phyloP scores from a whole-genome alignment of 2,113 vertebrate species.

The Montifringilla adamsi region DNA sequence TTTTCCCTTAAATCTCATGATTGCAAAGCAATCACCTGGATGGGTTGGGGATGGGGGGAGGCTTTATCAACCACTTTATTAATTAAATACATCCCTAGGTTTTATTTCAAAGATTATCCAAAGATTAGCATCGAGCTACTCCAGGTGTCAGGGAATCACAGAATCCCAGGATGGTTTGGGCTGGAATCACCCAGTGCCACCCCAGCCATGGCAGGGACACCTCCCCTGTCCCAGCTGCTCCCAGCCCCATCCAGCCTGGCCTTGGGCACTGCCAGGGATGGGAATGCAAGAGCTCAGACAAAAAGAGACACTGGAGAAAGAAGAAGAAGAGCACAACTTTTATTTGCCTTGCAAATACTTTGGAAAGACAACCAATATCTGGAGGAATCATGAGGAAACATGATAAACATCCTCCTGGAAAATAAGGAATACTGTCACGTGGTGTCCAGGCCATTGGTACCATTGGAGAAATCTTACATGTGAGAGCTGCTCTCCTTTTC shows the following conservation, averaged over 20 bases:
- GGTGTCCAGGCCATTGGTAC: background rate
- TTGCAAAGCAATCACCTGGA: background rate
- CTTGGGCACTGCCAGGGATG: background rate
- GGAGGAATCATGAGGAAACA: background rate
- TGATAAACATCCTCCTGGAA: background rate
- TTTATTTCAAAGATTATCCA: background rate
- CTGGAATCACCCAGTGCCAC: background rate
- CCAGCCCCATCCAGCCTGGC: background rate
- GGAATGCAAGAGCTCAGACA: no score
- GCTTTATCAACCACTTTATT: background rate
- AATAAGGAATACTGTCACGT: background rate
- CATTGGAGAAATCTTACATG: background rate
- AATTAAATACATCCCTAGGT: background rate
- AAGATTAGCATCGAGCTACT: background rate
- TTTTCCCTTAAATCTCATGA: background rate
- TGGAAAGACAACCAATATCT: background rate
- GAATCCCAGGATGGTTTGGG: background rate
- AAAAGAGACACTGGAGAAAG: no score
- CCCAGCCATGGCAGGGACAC: background rate
- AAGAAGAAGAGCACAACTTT: no score
- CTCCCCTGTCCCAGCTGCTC: background rate
- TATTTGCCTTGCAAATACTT: background rate
- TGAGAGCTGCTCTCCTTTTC: background rate
- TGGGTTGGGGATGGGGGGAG: rapidly evolving
- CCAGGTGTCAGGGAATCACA: background rate